These are phyloP conservation scores for Neoarius graeffei DNA, from an alignment of 2,113 vertebrate species.

Conservation along the genomic window DNA sequence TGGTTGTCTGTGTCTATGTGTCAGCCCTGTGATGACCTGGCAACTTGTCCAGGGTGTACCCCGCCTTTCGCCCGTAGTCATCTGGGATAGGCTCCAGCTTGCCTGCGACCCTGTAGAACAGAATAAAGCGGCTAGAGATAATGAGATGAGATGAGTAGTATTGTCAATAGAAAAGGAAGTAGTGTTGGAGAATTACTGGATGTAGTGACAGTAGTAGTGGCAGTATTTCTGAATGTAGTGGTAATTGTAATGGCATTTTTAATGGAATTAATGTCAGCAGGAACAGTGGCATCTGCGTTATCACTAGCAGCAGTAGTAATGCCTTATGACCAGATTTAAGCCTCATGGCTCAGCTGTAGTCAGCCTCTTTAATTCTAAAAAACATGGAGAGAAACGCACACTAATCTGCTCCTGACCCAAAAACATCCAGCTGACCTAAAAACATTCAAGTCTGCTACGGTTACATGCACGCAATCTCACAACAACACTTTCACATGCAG, in stretches of 20 bases:
- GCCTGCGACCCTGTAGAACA: too few relatives aligned
- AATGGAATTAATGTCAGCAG: too few relatives aligned
- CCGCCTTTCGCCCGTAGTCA: too few relatives aligned
- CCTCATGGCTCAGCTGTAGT: slow-evolving; percentile 5
- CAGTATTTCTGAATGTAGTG: neutral
- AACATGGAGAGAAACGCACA: neutral
- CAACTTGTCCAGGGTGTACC: too few relatives aligned
- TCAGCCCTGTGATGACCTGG: too few relatives aligned
- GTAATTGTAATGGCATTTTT: neutral
- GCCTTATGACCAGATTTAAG: neutral
- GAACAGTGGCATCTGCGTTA: too few relatives aligned
- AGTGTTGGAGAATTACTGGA: neutral
- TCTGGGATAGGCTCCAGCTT: too few relatives aligned
- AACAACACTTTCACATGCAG: neutral
- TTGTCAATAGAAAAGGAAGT: neutral
- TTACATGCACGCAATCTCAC: neutral
- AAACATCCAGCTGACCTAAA: neutral
- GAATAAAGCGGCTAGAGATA: too few relatives aligned
- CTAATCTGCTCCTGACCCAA: slow-evolving; percentile 31
- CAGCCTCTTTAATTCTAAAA: neutral
- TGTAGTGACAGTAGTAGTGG: neutral
- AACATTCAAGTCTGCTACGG: neutral
- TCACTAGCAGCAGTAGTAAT: neutral
- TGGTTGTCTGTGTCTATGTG: too few relatives aligned
- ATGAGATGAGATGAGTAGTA: too few relatives aligned